phyloP scores from a whole-genome alignment of 2,888 invertebrate genomes.

The Melikaiella ostensackeni region DNA sequence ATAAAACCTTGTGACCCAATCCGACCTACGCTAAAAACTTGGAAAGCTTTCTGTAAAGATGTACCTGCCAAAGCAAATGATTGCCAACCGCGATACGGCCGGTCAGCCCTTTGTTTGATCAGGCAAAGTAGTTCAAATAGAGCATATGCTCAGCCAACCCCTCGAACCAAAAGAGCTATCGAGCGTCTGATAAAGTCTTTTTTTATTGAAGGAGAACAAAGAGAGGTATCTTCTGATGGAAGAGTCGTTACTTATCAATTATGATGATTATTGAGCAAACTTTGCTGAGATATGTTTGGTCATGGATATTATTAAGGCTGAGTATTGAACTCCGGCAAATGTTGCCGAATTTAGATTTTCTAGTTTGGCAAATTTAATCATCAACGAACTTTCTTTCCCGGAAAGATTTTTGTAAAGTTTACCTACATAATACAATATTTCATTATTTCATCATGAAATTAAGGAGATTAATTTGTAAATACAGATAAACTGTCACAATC shows the following conservation, averaged over 20 bases:
- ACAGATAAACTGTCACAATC: too few species aligned
- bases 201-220: not conserved
- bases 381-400: too few species aligned
- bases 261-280: not conserved
- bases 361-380: too few species aligned
- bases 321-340: too few species aligned
- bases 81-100: slow-evolving; percentile 20
- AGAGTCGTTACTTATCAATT: not conserved
- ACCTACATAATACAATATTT: too few species aligned
- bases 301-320: too few species aligned
- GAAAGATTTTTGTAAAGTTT: too few species aligned
- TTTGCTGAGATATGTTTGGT: not conserved
- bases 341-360: too few species aligned
- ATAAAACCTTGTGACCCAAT: slow-evolving; percentile 17
- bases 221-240: not conserved
- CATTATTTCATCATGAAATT: too few species aligned
- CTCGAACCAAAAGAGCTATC: not conserved
- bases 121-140: slow-evolving; percentile 26
- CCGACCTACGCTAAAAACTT: not conserved
- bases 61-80: slow-evolving; percentile 19
- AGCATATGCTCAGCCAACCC: slow-evolving; percentile 38
- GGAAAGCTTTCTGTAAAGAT: not conserved
- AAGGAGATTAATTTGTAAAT: too few species aligned
- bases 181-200: not conserved
- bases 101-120: slow-evolving; percentile 30